Percentiles rank a stretch among this genome's conserved stretches.
Evolutionary conservation across 1,140 invertebrate genomes (phyloP).

Genomic region (Triops cancriformis): DNA sequence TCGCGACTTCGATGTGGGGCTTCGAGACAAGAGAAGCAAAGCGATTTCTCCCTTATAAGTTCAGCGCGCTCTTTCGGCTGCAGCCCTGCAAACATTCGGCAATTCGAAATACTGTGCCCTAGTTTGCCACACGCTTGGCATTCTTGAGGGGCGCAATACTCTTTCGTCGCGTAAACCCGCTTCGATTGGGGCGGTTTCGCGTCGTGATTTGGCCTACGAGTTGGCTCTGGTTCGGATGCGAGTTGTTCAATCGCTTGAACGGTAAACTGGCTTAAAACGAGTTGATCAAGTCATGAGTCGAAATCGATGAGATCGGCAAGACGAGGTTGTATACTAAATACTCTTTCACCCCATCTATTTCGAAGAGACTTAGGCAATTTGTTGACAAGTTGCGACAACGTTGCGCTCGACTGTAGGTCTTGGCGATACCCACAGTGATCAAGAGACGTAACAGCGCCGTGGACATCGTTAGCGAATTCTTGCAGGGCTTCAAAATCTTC

Average conservation of each 20-base stretch:
- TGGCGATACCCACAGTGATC: background rate
- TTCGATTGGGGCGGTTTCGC: background rate
- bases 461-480: background rate
- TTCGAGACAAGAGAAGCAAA: conserved; percentile 25
- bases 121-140: background rate
- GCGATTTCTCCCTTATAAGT: conserved; percentile 17
- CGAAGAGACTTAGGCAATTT: background rate
- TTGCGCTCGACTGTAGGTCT: background rate
- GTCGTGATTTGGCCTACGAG: background rate
- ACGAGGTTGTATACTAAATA: conserved; percentile 1
- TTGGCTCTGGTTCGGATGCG: background rate
- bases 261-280: background rate
- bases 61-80: conserved; percentile 17
- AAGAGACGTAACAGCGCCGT: conserved; percentile 15
- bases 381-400: background rate
- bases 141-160: background rate
- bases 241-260: background rate
- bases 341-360: conserved; percentile 8
- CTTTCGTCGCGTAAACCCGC: background rate
- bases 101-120: background rate
- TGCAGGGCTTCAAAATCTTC: background rate
- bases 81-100: background rate
- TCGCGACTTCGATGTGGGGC: conserved; percentile 14
- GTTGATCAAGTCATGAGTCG: conserved; percentile 5
- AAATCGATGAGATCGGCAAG: background rate